Evolutionary conservation across 2,888 invertebrate genomes (phyloP), one percentile per base, ranked within the genome.

Genomic region (Ophion costatus): DNA sequence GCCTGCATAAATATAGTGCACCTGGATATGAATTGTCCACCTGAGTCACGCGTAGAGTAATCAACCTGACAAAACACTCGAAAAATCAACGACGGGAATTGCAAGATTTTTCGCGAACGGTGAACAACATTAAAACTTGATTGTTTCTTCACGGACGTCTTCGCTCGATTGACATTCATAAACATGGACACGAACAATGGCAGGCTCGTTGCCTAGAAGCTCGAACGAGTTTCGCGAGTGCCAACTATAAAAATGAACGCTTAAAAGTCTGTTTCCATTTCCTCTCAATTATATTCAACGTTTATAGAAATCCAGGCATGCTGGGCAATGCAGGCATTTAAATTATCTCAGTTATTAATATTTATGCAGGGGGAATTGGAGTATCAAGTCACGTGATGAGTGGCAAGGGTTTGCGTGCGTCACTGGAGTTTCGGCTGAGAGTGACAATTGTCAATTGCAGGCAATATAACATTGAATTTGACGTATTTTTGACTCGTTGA

Each of bases 281-380:
- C 24, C 66, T 61, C 56, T 33, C 45, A 56, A 61, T 69, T 42
- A 22, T 7, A 33, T 66, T 22, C 33, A 11, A 11, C 45, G 5
- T 17, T 38, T 33, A 45, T 17, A 22, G 10, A 67, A 45, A 1
- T 45, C 22, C 45, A 22, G 20, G 42, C 33, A 20, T 57, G 9
- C 20, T 38, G 61, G 51, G 38, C 22, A 59, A 51, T 22, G 17
- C n/a, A 14, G 59, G 42, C 38, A 78, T 74, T 77, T 66, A 24
- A 74, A 82, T 82, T 69, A 82, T 82, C 78, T 69, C n/a, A 57
- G 78, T 69, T 82, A 82, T 82, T 56, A 69, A 79, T 61, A 75
- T 61, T 10, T 24, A 69, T 29, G 10, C n/a, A 51, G 17, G 33
- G 33, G 14, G 51, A 56, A 33, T 61, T 14, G 22, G 63, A 63